phyloP scores from a whole-genome alignment of 2,888 invertebrate genomes.

The Cerastis leucographa region DNA sequence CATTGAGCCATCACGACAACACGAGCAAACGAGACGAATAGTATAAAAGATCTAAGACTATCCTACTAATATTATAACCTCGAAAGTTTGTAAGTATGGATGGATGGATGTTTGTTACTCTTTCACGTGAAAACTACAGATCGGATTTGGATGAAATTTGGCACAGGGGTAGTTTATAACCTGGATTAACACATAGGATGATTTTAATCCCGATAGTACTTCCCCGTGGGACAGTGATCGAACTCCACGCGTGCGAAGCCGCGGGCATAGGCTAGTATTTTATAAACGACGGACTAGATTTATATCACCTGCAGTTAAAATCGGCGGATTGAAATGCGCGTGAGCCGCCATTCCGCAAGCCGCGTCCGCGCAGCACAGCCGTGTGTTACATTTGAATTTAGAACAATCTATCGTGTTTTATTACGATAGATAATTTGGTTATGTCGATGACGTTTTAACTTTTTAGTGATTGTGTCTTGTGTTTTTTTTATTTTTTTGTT shows the following conservation, averaged over 20 bases:
- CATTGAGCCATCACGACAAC: background rate
- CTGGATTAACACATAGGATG: no score
- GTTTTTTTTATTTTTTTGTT: constrained; percentile 5
- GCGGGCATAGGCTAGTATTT: no score
- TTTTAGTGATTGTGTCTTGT: constrained; percentile 54
- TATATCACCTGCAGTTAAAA: constrained; percentile 20
- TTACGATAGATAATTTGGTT: constrained; percentile 39
- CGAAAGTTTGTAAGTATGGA: no score
- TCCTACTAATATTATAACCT: no score
- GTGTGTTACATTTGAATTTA: constrained; percentile 37
- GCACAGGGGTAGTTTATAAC: no score
- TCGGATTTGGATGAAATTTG: no score
- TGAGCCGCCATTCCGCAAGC: constrained; percentile 52
- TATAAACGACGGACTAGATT: constrained; percentile 4
- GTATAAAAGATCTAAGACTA: background rate
- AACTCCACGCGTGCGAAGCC: no score
- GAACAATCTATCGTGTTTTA: constrained; percentile 52
- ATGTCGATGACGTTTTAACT: constrained; percentile 15
- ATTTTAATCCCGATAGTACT: no score
- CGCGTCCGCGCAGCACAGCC: constrained; percentile 50
- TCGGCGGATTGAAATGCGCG: constrained; percentile 33
- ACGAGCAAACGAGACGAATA: background rate
- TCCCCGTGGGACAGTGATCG: no score
- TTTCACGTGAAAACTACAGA: no score
- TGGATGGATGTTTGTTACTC: no score